Conservation (phyloP, 2,888 invertebrate species). For the Drosophila hamatofila region DNA sequence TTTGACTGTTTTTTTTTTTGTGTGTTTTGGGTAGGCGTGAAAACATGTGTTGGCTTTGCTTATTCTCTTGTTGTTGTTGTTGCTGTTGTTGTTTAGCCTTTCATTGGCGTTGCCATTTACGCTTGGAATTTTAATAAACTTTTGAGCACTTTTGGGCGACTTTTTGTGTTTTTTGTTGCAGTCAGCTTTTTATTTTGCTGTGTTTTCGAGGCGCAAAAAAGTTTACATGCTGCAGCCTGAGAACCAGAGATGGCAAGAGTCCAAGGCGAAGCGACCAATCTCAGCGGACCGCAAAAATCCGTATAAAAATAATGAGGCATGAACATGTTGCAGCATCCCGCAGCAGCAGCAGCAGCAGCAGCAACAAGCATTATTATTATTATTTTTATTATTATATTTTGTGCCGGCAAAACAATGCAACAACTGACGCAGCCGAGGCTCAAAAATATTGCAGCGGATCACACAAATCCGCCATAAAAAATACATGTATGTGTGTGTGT, state of each 20-base stretch:
- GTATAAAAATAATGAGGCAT: constrained; percentile 82
- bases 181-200: constrained; percentile 33
- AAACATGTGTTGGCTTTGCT: constrained; percentile 74
- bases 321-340: constrained; percentile 73
- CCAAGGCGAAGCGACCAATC: constrained; percentile 68
- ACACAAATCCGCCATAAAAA: constrained; percentile 84
- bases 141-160: constrained; percentile 58
- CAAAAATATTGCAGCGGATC: constrained; percentile 82
- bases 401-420: constrained; percentile 70
- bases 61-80: not conserved
- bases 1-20: constrained; percentile 39
- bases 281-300: constrained; percentile 78
- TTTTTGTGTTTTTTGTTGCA: constrained; percentile 27
- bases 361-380: constrained; percentile 54
- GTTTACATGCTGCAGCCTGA: constrained; percentile 49
- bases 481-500: constrained; percentile 30
- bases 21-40: constrained; percentile 71
- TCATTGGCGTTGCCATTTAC: constrained; percentile 44
- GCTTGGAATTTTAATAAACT: constrained; percentile 76
- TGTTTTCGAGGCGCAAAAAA: constrained; percentile 34
- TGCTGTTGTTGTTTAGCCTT: constrained; percentile 23
- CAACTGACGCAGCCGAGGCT: constrained; percentile 59
- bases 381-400: constrained; percentile 73
- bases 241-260: constrained; percentile 49
- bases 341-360: constrained; percentile 40